These are phyloP conservation scores for Bombus terrestris DNA, from an alignment of 1,140 invertebrate genomes.

Conservation along the genomic window DNA sequence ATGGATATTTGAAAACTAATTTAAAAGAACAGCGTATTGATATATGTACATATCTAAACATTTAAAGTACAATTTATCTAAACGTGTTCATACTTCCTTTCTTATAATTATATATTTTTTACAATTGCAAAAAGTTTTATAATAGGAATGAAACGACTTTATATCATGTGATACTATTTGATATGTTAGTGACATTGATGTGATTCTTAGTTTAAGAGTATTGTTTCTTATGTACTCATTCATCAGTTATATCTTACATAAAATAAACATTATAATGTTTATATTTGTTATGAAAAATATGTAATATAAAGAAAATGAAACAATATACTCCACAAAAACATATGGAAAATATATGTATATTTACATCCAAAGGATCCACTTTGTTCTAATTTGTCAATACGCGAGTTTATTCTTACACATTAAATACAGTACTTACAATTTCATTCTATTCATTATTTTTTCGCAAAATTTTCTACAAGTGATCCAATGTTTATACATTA, in stretches of 20 bases:
- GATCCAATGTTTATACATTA: slow-evolving; percentile 9
- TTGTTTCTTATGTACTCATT: slow-evolving; percentile 1
- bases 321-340: not conserved
- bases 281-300: not conserved
- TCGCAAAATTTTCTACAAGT: not conserved
- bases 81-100: not conserved
- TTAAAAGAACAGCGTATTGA: not conserved
- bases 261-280: not conserved
- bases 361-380: not conserved
- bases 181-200: slow-evolving; percentile 42
- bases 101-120: not conserved
- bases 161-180: slow-evolving; percentile 54
- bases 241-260: not conserved
- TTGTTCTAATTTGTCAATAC: slow-evolving; percentile 11
- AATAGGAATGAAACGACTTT: not conserved
- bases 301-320: not conserved
- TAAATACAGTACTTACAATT: slow-evolving; percentile 41
- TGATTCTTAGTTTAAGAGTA: slow-evolving; percentile 28
- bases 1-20: slow-evolving; percentile 9
- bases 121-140: not conserved
- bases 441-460: not conserved
- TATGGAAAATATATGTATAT: not conserved
- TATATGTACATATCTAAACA: not conserved
- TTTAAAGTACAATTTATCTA: slow-evolving; percentile 6
- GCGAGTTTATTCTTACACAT: slow-evolving; percentile 38